Evolutionary conservation across 2,113 vertebrate species (phyloP).

Genomic region (Leucopsar rothschildi): DNA sequence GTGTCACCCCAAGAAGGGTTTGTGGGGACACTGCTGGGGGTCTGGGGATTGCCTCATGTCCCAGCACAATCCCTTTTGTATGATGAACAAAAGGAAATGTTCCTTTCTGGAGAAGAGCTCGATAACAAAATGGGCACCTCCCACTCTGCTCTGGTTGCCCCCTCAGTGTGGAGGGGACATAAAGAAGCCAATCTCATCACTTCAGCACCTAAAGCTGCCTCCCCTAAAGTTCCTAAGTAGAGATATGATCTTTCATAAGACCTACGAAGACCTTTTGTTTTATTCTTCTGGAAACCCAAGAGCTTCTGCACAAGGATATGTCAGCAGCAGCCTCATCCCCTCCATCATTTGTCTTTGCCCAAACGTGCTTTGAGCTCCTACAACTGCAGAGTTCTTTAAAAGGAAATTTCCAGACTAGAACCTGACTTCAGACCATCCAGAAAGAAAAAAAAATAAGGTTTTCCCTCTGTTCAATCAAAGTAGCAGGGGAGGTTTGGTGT

Average conservation of each 20-base stretch:
- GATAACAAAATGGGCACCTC: accelerated
- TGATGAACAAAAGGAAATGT: too few relatives aligned
- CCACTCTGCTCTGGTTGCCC: not conserved
- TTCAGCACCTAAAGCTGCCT: not conserved
- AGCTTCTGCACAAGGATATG: not conserved
- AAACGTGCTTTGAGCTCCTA: not conserved
- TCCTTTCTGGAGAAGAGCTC: not conserved
- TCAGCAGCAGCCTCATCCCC: not conserved
- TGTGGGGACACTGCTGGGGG: not conserved
- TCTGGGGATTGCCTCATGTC: not conserved
- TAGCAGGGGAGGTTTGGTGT: not conserved
- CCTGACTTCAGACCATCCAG: not conserved
- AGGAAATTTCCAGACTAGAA: not conserved
- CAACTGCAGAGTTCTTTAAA: not conserved
- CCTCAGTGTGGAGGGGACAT: accelerated
- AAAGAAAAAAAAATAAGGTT: not conserved
- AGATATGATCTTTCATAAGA: not conserved
- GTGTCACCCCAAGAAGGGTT: not conserved
- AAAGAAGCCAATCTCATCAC: not conserved
- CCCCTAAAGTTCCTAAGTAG: accelerated
- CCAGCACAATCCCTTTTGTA: accelerated
- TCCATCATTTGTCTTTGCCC: not conserved
- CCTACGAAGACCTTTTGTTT: accelerated
- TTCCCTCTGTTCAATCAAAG: not conserved
- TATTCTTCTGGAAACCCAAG: not conserved